Evolutionary conservation across 2,113 vertebrate species (phyloP), one percentile per base, ranked within the genome.

Genomic region (Nipponia nippon): DNA sequence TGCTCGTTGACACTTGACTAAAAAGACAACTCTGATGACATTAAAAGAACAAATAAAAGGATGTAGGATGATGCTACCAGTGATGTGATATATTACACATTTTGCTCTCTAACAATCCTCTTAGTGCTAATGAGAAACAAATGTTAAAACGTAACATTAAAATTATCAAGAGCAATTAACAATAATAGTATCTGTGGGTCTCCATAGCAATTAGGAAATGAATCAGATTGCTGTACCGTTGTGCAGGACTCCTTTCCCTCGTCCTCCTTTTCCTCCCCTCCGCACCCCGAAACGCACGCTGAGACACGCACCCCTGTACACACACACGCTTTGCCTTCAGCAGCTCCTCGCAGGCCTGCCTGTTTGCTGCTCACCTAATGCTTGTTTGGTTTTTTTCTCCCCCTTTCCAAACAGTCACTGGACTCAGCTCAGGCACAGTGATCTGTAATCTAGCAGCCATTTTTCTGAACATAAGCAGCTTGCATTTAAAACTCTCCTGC

Each of bases 391-490:
- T 91, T 81, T 88, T 76, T 89, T 52, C 81, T 87, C 78, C 65
- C 81, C 70, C n/a, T 93, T 95, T 93, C 93, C 93, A 32, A 94
- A 86, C 87, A 69, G 92, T 83, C 46, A 50, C 97, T 71, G 91
- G 97, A 97, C 97, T 95, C 82, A 1, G 93, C 95, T 93, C 82
- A 88, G 98, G 95, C 90, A 96, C 95, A 83, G 72, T 81, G 96
- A 97, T 98, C 98, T 96, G 96, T 97, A 96, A 96, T 97, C 97
- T 96, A 89, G 61, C 97, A 98, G 97, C 97, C 98, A 98, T 98
- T 98, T 98, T 98, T 98, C 98, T 98, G 97, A 97, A 98, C 98
- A 94, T 98, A 98, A 98, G 98, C 98, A 98, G 98, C 97, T 97
- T 97, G 97, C 98, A 97, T 98, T 98, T 98, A 98, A 98, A 98